These are phyloP conservation scores for Riparia riparia DNA, from an alignment of 2,113 vertebrate species.

Conservation along the genomic window DNA sequence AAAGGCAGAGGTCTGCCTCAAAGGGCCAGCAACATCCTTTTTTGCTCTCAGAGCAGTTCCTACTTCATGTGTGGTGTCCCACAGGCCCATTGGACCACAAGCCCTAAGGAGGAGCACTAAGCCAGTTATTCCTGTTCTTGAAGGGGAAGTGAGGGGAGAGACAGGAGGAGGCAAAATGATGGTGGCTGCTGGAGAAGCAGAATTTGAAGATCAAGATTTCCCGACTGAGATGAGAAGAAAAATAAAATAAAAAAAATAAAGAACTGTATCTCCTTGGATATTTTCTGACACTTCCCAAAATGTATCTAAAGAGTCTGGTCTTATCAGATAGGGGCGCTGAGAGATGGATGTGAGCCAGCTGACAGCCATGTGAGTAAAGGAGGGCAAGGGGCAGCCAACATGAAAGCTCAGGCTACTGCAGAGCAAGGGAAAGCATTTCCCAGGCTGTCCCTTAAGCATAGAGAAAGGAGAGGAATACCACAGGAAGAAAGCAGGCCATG, in stretches of 20 bases:
- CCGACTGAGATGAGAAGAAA: background rate
- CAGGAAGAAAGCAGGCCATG: background rate
- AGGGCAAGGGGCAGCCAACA: background rate
- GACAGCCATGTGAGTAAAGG: background rate
- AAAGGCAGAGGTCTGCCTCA: slow-evolving; percentile 22
- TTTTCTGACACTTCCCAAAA: background rate
- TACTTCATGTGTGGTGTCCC: background rate
- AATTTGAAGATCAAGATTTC: slow-evolving; percentile 25
- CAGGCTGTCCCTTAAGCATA: background rate
- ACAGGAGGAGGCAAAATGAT: background rate
- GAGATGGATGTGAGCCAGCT: slow-evolving; percentile 15
- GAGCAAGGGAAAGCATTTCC: background rate
- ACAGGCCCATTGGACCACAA: background rate
- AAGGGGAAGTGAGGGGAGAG: slow-evolving; percentile 29
- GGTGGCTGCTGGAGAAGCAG: slow-evolving; percentile 2
- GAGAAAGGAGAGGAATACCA: background rate
- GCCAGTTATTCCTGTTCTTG: slow-evolving; percentile 43
- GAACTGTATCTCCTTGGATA: background rate
- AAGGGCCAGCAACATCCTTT: slow-evolving; percentile 30
- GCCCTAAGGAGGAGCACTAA: background rate
- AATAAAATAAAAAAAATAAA: background rate
- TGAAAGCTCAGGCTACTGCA: background rate
- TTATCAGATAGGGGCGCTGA: slow-evolving; percentile 5
- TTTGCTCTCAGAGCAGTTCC: background rate
- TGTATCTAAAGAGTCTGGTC: background rate